Percentiles rank a stretch among this genome's conserved stretches.
Evolutionary conservation across 2,113 vertebrate species (phyloP).

Genomic region (Sorex fumeus): DNA sequence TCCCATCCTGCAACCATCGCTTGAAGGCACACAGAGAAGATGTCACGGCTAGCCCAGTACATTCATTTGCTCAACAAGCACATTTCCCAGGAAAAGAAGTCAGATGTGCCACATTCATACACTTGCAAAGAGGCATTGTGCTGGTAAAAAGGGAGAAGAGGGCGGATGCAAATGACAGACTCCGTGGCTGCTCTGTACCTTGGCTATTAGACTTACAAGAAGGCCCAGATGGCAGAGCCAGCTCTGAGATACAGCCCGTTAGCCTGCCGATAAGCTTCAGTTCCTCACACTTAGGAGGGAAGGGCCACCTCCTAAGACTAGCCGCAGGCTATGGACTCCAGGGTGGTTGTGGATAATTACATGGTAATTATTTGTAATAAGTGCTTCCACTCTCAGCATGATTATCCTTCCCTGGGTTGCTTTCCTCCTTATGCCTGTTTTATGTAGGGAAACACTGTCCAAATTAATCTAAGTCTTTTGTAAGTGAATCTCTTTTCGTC

Average conservation of each 20-base stretch:
- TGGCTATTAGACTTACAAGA: not conserved
- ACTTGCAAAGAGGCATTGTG: constrained; percentile 4
- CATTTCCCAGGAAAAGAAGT: constrained; percentile 38
- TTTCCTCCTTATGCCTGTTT: constrained; percentile 60
- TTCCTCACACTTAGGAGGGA: constrained; percentile 5
- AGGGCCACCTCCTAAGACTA: constrained; percentile 21
- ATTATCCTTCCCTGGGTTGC: constrained; percentile 65
- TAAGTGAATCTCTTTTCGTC: constrained; percentile 5
- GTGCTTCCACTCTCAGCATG: constrained; percentile 55
- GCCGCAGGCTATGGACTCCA: constrained; percentile 22
- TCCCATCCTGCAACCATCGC: constrained; percentile 51
- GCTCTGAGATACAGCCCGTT: not conserved
- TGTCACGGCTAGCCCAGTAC: not conserved
- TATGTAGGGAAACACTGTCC: constrained; percentile 65
- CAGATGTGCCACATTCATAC: not conserved
- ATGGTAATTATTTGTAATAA: constrained; percentile 74
- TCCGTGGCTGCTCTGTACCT: not conserved
- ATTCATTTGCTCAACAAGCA: not conserved
- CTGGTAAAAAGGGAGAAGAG: not conserved
- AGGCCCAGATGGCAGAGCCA: not conserved
- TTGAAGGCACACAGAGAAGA: not conserved
- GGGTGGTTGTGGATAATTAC: constrained; percentile 70
- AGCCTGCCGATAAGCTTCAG: not conserved
- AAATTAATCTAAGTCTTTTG: constrained; percentile 69
- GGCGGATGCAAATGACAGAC: not conserved